Conservation (phyloP, 2,113 vertebrate genomes). For the Stictonetta naevosa region DNA sequence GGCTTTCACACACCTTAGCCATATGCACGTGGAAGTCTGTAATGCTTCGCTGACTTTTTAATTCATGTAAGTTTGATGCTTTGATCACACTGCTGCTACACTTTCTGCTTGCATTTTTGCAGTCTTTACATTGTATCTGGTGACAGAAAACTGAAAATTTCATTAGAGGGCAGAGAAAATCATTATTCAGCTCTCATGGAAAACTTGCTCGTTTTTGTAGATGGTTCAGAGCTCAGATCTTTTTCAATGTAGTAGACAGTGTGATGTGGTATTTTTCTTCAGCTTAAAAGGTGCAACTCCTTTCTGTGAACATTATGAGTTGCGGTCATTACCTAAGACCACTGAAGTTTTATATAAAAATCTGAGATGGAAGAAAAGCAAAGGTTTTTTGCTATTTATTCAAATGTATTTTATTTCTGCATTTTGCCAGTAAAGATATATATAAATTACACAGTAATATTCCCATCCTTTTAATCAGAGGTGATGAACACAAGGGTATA, state of each 20-base stretch:
- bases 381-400: not conserved
- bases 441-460: not conserved
- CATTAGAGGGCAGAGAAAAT: conserved; percentile 40
- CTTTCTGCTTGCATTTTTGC: conserved; percentile 25
- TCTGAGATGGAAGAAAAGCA: not conserved
- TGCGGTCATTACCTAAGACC: not conserved
- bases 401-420: not conserved
- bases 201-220: conserved; percentile 21
- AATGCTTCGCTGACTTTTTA: conserved; percentile 24
- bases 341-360: not conserved
- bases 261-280: not conserved
- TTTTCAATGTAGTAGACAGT: not conserved
- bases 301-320: not conserved
- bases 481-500: not conserved
- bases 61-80: conserved; percentile 42
- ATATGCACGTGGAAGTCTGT: conserved; percentile 29
- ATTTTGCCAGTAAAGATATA: not conserved
- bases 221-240: not conserved
- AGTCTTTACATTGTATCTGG: conserved; percentile 29
- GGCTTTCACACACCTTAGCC: not conserved
- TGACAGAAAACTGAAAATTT: conserved; percentile 21
- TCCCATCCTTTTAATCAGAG: not conserved
- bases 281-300: not conserved
- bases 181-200: not conserved
- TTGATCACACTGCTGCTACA: conserved; percentile 40